Base-by-base conservation (phyloP, 1,140 invertebrate genomes). In the Zaprionus kolodkinae region DNA sequence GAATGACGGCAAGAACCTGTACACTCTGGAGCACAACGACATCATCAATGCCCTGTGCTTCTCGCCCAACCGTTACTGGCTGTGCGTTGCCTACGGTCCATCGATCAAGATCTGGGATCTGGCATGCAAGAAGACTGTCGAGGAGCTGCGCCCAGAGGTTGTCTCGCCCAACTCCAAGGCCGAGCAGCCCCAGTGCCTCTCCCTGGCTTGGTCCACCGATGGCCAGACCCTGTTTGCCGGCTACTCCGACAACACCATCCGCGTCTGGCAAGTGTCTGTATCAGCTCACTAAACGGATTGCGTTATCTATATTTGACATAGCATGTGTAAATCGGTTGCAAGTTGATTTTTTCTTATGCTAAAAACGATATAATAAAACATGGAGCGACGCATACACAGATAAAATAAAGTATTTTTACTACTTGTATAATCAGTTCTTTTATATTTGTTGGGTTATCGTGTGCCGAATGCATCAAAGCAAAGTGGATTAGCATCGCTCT, bases 61-160 rank as follows among this genome's bases (percentile, higher is more conserved):
- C 96, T 99, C 98, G 84, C 99, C 99, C 57, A 99, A 99, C 94
- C 96, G 99, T 93, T 99, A 99, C 93, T 99, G 99, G 99, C 95
- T 99, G 13, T 99, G 99, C 94, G 99, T 99, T 91, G 99, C 99
- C n/a, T 99, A 97, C 92, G 99, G 99, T 86, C 97, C 99, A 65
- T 97, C 96, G 81, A 99, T 99, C 92, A 99, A 99, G 94, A 99
- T 99, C 92, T 99, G 99, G 99, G 99, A 99, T 95, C 95, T 99
- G 92, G 99, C 99, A 94, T 98, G 97, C 93, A 99, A 99, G 94
- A 97, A 99, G 93, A 98, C 99, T 95, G 98, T 99, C 83, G 99
- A 99, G 94, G 99, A 99, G 94, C 94, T 99, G 52, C 97, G 97
- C 92, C 97, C 98, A 13, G 99, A 99, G 92, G 96, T 99, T 81